Evolutionary conservation across 2,113 vertebrate species (phyloP), one percentile per base, ranked within the genome.

Genomic region (Anguilla japonica): DNA sequence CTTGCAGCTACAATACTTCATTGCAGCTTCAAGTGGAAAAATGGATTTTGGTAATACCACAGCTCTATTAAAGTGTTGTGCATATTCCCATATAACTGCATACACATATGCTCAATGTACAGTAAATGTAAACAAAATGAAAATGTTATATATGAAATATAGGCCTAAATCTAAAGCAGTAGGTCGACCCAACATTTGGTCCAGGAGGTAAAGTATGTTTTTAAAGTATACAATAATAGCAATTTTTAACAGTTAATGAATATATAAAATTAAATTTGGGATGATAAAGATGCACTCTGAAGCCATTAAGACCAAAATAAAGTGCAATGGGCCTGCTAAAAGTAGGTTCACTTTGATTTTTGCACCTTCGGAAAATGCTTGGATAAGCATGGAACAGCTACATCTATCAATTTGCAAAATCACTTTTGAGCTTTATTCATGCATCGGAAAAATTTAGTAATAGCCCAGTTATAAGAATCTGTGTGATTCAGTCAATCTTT

Each of bases 391-490:
- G 41, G 46, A 79, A 41, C n/a, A 75, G 53, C 88, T 60, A 60
- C 80, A 86, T 89, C 26, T 85, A 90, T 82, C 91, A 93, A 93
- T 94, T 89, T 92, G 88, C 78, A 82, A 90, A 93, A 92, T 93
- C 75, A 91, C 93, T 93, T 88, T 67, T 86, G 43, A 91, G 91
- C 89, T 89, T 90, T 91, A 84, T 86, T 88, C 87, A 89, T 90
- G 92, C 89, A 90, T 91, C 90, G 89, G 89, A 84, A 91, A 90
- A 89, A 91, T 91, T 87, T 89, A 88, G 88, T 86, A 87, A 0
- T 81, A 88, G 88, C 81, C 88, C 87, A 53, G 87, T 91, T 50
- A 67, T 82, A 87, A 88, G 87, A 89, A 90, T 90, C 92, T 91
- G 85, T 84, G n/a, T 84, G 86, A 92, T 88, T 91, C 89, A 88